Evolutionary conservation across 1,140 invertebrate species (phyloP).

Genomic region (Diuraphis noxia): DNA sequence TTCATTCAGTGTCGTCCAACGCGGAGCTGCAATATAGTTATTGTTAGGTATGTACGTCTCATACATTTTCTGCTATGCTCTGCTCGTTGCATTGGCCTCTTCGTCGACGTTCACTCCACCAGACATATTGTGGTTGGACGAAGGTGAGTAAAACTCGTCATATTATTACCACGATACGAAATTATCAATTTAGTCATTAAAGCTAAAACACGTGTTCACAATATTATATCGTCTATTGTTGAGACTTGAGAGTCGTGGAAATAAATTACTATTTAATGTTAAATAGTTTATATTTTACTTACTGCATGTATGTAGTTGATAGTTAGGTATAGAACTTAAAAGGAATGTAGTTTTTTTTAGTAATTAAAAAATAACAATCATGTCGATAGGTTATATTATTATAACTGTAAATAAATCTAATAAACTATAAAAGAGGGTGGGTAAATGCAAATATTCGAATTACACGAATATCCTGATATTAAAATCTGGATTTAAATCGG

Average conservation of each 20-base stretch:
- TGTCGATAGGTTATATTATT: neutral
- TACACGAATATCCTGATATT: too few species aligned
- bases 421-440: too few species aligned
- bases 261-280: neutral
- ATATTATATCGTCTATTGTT: too few species aligned
- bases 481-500: too few species aligned
- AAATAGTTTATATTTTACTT: neutral
- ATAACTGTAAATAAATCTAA: neutral
- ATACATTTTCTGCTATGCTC: conserved; percentile 50
- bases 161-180: neutral
- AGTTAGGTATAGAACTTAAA: too few species aligned
- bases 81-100: neutral
- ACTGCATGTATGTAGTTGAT: too few species aligned
- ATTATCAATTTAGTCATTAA: neutral
- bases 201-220: neutral
- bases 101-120: conserved; percentile 11
- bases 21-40: neutral
- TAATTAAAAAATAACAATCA: neutral
- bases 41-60: conserved; percentile 36
- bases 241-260: neutral
- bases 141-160: conserved; percentile 19
- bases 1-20: neutral
- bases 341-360: neutral
- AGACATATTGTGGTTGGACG: conserved; percentile 45
- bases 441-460: too few species aligned